Conservation (phyloP, 2,888 invertebrate species). For the Eumacrocentrus americanus region DNA sequence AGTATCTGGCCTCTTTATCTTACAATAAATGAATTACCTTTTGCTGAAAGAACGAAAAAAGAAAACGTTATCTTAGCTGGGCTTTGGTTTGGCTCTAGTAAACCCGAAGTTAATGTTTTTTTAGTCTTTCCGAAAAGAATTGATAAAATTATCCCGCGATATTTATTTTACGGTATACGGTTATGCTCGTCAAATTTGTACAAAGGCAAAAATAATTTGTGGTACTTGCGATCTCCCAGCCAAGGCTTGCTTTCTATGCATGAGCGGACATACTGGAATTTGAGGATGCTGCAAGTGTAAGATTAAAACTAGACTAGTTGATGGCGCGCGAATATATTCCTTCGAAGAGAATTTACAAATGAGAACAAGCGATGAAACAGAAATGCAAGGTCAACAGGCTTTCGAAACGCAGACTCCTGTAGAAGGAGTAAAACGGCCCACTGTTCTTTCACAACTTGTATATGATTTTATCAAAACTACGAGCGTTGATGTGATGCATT, state of each 20-base stretch:
- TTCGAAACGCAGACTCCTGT: background rate
- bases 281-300: background rate
- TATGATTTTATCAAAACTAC: too few relatives aligned
- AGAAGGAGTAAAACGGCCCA: too few relatives aligned
- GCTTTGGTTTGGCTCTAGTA: background rate
- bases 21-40: background rate
- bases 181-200: background rate
- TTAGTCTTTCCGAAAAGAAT: background rate
- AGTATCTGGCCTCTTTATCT: slow-evolving; percentile 1
- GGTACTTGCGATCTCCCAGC: background rate
- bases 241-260: background rate
- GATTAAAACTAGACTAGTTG: too few relatives aligned
- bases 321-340: too few relatives aligned
- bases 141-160: background rate
- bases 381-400: too few relatives aligned
- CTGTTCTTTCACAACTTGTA: too few relatives aligned
- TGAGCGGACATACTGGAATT: background rate
- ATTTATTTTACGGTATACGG: background rate
- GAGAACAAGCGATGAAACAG: too few relatives aligned
- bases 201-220: background rate
- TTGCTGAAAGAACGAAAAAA: background rate
- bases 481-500: too few relatives aligned
- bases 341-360: too few relatives aligned
- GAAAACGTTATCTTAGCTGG: slow-evolving; percentile 6
- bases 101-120: background rate